A percentile compares a stretch with the other conserved stretches of the same genome.
These are phyloP conservation scores for Danaus melanippus DNA, from an alignment of 1,140 invertebrate species.

Conservation along the genomic window DNA sequence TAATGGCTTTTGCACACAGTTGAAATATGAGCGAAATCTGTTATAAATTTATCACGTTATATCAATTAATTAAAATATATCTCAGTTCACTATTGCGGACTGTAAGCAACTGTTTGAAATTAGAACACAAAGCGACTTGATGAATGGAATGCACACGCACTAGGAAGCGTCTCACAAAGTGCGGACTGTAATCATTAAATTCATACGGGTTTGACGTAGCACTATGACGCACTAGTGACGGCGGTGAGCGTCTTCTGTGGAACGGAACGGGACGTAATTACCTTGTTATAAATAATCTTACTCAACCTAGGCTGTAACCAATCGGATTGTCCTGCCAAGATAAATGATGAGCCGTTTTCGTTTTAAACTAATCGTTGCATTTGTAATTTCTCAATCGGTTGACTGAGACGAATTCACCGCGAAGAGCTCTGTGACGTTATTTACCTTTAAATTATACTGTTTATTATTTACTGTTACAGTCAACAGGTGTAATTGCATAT, in stretches of 20 bases:
- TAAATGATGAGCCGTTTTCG: slow-evolving; percentile 49
- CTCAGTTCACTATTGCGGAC: too few species aligned
- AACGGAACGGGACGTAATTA: slow-evolving; percentile 26
- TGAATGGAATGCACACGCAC: too few species aligned
- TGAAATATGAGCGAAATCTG: too few species aligned
- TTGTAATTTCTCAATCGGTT: slow-evolving; percentile 55
- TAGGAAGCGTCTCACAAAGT: neutral
- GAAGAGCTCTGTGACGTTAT: slow-evolving; percentile 33
- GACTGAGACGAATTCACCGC: slow-evolving; percentile 45
- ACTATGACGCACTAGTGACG: slow-evolving; percentile 31
- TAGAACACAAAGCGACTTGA: too few species aligned
- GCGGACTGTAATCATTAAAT: slow-evolving; percentile 10
- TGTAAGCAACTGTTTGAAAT: too few species aligned
- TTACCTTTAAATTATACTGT: slow-evolving; percentile 24
- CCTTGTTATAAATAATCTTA: slow-evolving; percentile 36
- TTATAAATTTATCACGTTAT: too few species aligned
- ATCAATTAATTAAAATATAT: too few species aligned
- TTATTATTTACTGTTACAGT: too few species aligned
- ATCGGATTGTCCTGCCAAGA: slow-evolving; percentile 44
- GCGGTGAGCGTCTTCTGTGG: slow-evolving; percentile 21
- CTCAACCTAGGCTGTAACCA: slow-evolving; percentile 26
- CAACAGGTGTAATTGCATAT: too few species aligned
- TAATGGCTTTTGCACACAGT: slow-evolving; percentile 10
- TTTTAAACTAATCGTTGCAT: slow-evolving; percentile 54
- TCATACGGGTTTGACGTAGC: slow-evolving; percentile 24